Evolutionary conservation across 2,888 invertebrate genomes (phyloP).

Genomic region (Nowickia ferox): DNA sequence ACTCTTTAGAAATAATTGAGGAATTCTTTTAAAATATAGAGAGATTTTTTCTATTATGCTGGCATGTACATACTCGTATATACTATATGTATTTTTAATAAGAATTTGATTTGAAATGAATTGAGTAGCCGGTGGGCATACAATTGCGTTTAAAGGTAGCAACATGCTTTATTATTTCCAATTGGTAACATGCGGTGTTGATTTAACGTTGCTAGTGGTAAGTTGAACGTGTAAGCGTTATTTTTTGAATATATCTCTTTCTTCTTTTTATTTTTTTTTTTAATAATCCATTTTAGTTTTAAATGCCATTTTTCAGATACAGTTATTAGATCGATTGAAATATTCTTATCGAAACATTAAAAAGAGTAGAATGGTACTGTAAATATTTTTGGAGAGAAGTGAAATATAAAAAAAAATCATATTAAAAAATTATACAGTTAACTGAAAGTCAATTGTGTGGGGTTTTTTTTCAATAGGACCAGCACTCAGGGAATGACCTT

Average conservation of each 20-base stretch:
- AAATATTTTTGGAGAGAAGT: too few relatives aligned
- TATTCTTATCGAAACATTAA: too few relatives aligned
- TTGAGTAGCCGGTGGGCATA: slow-evolving; percentile 65
- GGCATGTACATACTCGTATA: background rate
- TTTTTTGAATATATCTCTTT: background rate
- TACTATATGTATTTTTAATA: slow-evolving; percentile 52
- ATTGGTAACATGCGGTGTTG: slow-evolving; percentile 62
- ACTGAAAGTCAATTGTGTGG: too few relatives aligned
- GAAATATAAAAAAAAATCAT: too few relatives aligned
- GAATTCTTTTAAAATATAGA: slow-evolving; percentile 20
- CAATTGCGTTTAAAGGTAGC: slow-evolving; percentile 79
- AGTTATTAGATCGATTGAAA: too few relatives aligned
- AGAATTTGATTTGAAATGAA: slow-evolving; percentile 59
- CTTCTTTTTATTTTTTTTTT: slow-evolving; percentile 6
- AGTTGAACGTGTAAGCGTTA: slow-evolving; percentile 6
- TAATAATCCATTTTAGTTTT: background rate
- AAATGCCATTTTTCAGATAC: too few relatives aligned
- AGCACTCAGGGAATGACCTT: too few relatives aligned
- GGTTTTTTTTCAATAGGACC: too few relatives aligned
- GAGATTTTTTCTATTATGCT: background rate
- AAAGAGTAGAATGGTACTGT: too few relatives aligned
- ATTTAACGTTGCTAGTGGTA: slow-evolving; percentile 15
- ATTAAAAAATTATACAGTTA: too few relatives aligned
- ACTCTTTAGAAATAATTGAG: slow-evolving; percentile 38
- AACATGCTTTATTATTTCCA: slow-evolving; percentile 78